A percentile compares a stretch with the other conserved stretches of the same genome.
These are phyloP conservation scores for Cerastis leucographa DNA, from an alignment of 2,888 invertebrate species.

Conservation along the genomic window DNA sequence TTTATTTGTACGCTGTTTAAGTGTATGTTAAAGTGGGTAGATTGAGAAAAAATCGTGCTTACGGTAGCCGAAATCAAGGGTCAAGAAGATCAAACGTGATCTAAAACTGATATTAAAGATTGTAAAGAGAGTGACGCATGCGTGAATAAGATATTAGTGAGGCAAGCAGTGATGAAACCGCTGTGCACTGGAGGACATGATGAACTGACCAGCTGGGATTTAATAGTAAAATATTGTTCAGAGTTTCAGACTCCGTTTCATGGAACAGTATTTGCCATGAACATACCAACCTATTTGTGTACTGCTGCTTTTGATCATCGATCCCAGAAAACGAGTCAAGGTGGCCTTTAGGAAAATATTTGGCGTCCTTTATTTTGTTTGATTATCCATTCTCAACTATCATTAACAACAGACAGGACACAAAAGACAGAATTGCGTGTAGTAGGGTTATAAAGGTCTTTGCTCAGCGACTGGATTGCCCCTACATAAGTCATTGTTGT, in stretches of 20 bases:
- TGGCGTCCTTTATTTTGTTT: background rate
- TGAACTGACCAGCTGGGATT: constrained; percentile 26
- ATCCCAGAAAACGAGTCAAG: background rate
- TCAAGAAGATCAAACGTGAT: constrained; percentile 89
- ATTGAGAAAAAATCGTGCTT: constrained; percentile 82
- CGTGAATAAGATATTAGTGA: constrained; percentile 88
- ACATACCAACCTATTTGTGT: background rate
- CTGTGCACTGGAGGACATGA: constrained; percentile 61
- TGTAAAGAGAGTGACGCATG: constrained; percentile 86
- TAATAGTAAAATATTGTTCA: background rate
- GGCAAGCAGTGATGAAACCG: constrained; percentile 75
- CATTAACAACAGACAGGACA: background rate
- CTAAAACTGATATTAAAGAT: constrained; percentile 89
- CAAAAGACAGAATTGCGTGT: background rate
- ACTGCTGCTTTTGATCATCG: background rate
- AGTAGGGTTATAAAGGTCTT: background rate
- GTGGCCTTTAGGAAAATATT: background rate
- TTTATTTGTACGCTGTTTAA: constrained; percentile 64
- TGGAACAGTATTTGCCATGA: background rate
- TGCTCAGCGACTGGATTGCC: too few species aligned
- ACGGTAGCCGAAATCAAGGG: constrained; percentile 89
- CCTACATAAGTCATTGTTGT: too few species aligned
- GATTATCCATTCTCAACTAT: background rate
- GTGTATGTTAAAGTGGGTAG: constrained; percentile 67
- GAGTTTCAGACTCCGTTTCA: background rate